Evolutionary conservation across 2,113 vertebrate species (phyloP).

Genomic region (Eleginops maclovinus): DNA sequence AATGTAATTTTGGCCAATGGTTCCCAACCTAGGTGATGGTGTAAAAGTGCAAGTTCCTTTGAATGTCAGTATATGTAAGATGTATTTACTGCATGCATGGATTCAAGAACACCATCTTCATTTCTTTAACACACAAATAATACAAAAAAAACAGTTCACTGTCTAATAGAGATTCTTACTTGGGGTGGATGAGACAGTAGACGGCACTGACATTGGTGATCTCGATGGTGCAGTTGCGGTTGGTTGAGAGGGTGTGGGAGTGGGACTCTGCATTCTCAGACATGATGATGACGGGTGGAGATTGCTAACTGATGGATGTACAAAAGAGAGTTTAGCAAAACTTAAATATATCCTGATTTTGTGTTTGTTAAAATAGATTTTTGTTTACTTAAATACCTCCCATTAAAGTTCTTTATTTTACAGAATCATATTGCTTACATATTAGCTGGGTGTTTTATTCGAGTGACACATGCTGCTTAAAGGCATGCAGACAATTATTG

Average conservation of each 20-base stretch:
- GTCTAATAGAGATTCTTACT: slow-evolving; percentile 50
- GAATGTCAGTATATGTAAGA: too few relatives aligned
- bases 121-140: background rate
- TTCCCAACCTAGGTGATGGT: background rate
- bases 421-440: background rate
- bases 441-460: too few relatives aligned
- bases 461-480: too few relatives aligned
- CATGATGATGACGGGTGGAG: slow-evolving; percentile 56
- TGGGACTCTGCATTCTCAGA: slow-evolving; percentile 70
- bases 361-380: background rate
- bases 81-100: too few relatives aligned
- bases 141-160: background rate
- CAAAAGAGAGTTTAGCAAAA: background rate
- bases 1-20: background rate
- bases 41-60: too few relatives aligned
- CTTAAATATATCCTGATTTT: background rate
- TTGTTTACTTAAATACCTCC: background rate
- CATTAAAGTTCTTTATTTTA: background rate
- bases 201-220: slow-evolving; percentile 55
- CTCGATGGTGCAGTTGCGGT: slow-evolving; percentile 77
- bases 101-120: background rate
- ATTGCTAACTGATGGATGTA: background rate
- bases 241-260: slow-evolving; percentile 62
- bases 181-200: slow-evolving; percentile 73
- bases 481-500: background rate